A percentile compares a stretch with the other conserved stretches of the same genome.
Conservation (phyloP, 53 echinoderm and acorn worm species). For the Antedon mediterranea region DNA sequence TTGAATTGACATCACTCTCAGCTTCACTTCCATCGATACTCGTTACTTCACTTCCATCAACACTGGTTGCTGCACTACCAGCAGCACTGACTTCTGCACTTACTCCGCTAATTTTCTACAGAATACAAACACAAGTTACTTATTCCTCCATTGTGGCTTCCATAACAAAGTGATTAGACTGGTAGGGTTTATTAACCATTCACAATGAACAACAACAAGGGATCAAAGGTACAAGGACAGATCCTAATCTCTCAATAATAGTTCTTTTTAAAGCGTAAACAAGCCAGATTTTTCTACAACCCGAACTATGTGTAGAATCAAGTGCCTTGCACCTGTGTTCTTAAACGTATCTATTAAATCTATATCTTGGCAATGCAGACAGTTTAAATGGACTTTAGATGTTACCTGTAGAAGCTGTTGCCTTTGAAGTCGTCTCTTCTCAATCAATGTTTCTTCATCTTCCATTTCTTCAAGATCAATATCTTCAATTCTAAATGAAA, state of each 20-base stretch:
- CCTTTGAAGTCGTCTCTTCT: slow-evolving; percentile 65
- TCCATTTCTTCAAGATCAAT: slow-evolving; percentile 79
- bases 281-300: too few species aligned
- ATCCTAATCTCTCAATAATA: too few species aligned
- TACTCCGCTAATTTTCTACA: not conserved
- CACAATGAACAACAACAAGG: too few species aligned
- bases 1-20: not conserved
- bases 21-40: not conserved
- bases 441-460: slow-evolving; percentile 81
- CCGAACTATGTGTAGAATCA: slow-evolving; percentile 2
- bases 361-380: not conserved
- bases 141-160: too few species aligned
- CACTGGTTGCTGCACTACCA: not conserved
- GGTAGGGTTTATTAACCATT: too few species aligned
- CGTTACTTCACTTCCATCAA: not conserved
- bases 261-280: too few species aligned
- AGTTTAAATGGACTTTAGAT: too few species aligned
- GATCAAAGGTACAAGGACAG: too few species aligned
- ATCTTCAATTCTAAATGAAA: slow-evolving; percentile 18
- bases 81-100: too few species aligned
- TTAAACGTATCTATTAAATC: not conserved
- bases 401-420: slow-evolving; percentile 72
- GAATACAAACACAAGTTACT: not conserved
- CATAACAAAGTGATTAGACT: too few species aligned
- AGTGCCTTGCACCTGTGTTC: slow-evolving; percentile 2